phyloP scores from a whole-genome alignment of 2,888 invertebrate species.

The Blastobasis lacticolella region DNA sequence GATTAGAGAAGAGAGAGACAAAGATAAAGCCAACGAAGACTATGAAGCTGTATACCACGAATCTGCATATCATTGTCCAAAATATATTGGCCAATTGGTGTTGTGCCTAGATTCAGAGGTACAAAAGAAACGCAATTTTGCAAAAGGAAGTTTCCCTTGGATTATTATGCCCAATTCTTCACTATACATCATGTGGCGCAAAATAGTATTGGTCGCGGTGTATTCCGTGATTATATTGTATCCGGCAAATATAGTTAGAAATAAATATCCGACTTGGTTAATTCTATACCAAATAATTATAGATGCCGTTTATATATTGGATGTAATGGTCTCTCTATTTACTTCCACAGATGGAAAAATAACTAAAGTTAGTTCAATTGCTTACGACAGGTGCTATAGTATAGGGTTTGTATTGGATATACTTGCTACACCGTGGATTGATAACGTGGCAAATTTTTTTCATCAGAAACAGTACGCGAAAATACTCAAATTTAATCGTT shows the following conservation, averaged over 20 bases:
- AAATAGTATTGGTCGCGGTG: constrained; percentile 36
- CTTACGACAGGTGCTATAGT: constrained; percentile 35
- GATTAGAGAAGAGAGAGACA: not conserved
- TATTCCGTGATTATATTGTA: constrained; percentile 36
- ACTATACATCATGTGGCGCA: constrained; percentile 38
- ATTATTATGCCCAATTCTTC: constrained; percentile 41
- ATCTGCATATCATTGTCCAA: constrained; percentile 46
- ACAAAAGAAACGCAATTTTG: constrained; percentile 41
- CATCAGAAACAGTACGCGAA: constrained; percentile 28
- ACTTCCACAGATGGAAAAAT: constrained; percentile 32
- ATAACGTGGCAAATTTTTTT: constrained; percentile 27
- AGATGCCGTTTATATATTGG: constrained; percentile 37
- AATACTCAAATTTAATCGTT: constrained; percentile 27
- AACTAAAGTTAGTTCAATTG: constrained; percentile 38
- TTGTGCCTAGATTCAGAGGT: constrained; percentile 41
- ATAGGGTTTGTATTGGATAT: constrained; percentile 40
- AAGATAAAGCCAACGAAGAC: not conserved
- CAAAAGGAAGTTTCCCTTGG: constrained; percentile 46
- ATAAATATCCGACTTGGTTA: constrained; percentile 29
- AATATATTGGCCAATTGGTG: constrained; percentile 56
- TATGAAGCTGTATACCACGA: constrained; percentile 29
- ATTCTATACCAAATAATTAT: constrained; percentile 34
- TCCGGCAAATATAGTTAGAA: constrained; percentile 34
- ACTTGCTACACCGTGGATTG: constrained; percentile 42
- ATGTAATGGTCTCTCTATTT: constrained; percentile 40